Evolutionary conservation across 1,140 invertebrate species (phyloP), one percentile per base, ranked within the genome.

Genomic region (Drosophila gunungcola): DNA sequence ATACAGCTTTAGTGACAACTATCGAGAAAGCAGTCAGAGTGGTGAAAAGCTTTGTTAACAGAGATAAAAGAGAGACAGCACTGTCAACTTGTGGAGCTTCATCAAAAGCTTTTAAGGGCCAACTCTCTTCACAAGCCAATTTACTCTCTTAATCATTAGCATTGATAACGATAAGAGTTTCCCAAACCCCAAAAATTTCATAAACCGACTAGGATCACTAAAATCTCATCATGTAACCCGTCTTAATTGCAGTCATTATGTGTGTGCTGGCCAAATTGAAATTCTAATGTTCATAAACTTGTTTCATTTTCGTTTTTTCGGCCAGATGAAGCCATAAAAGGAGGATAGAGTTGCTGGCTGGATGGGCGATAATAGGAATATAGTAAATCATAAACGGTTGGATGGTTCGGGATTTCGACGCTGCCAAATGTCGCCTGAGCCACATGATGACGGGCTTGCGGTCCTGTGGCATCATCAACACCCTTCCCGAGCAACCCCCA

Each of bases 191-290:
- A 0, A 16, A 25, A 29, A 42, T 48, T 13, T n/a, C 42, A 68
- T 65, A 38, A 65, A 2, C 21, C 32, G 4, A 12, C 25, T n/a
- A 32, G 29, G 0, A 32, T 25, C 46, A 55, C 11, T 11, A 12
- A 57, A 75, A 75, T 75, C 72, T 16, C 61, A 46, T 58, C 72
- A 57, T 56, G 42, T 54, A 53, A 85, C 65, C 64, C 61, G 51
- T 16, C 79, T 86, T 88, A 86, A 86, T 86, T 88, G 79, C 70
- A 65, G 38, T 41, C 69, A 83, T 86, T 88, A 88, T 54, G 46
- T 34, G 43, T 13, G 41, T 41, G 36, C 45, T 41, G 55, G 13
- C 39, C 72, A 61, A 78, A 79, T 82, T 79, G 70, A 76, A 67
- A 83, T 85, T 70, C 54, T 78, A 80, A 84, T 78, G 79, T 61